These are phyloP conservation scores for Dryobates pubescens DNA, from an alignment of 2,797 vertebrate genomes.

Conservation along the genomic window DNA sequence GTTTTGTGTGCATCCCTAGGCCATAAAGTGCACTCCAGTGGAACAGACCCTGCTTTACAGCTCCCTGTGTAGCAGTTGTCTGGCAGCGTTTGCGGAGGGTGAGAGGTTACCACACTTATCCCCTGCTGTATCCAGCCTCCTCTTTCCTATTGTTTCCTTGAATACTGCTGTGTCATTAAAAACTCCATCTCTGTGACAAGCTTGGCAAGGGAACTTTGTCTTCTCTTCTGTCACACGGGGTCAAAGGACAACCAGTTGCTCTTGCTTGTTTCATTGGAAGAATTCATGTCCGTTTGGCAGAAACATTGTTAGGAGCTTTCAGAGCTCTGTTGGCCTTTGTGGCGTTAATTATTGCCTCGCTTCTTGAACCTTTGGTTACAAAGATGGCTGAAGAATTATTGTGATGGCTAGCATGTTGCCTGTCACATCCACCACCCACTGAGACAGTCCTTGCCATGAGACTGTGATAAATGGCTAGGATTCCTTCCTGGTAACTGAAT, in stretches of 20 bases:
- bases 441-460: background rate
- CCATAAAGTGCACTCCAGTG: background rate
- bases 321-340: slow-evolving; percentile 38
- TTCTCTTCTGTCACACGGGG: slow-evolving; percentile 6
- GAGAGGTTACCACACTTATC: slow-evolving; percentile 42
- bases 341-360: background rate
- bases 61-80: background rate
- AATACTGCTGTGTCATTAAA: slow-evolving; percentile 25
- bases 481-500: slow-evolving; percentile 16
- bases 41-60: background rate
- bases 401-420: background rate
- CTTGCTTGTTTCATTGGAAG: slow-evolving; percentile 1
- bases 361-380: slow-evolving; percentile 25
- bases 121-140: background rate
- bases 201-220: slow-evolving; percentile 47
- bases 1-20: background rate
- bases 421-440: background rate
- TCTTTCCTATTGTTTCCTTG: slow-evolving; percentile 36
- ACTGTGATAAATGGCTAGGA: slow-evolving; percentile 23
- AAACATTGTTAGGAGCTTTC: slow-evolving; percentile 25
- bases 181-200: background rate
- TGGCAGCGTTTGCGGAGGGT: slow-evolving; percentile 27
- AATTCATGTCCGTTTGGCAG: slow-evolving; percentile 18
- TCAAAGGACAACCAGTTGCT: slow-evolving; percentile 42
- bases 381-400: background rate